phyloP scores from a whole-genome alignment of 1,140 invertebrate species.

The Portunus trituberculatus region DNA sequence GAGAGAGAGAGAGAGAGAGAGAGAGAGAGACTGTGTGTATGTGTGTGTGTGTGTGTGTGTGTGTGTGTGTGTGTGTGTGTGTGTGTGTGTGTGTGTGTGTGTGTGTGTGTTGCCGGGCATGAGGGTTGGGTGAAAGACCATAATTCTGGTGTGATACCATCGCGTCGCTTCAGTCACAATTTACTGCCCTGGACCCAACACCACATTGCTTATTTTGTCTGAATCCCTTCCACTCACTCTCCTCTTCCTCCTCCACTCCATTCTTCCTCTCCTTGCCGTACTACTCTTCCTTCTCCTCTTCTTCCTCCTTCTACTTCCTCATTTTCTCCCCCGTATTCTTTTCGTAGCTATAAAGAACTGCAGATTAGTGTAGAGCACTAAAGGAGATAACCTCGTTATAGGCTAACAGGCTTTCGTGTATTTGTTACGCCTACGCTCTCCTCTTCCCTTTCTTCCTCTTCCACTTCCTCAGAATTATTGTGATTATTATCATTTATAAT shows the following conservation, averaged over 20 bases:
- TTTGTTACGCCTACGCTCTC: not conserved
- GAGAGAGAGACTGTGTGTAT: not conserved
- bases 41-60: conserved; percentile 11
- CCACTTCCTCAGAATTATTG: not conserved
- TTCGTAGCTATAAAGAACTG: not conserved
- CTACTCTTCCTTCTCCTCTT: not conserved
- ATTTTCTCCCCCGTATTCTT: not conserved
- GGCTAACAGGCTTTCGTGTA: not conserved
- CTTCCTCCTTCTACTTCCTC: not conserved
- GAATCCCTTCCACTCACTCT: conserved; percentile 1
- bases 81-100: conserved; percentile 42
- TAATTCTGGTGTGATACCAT: not conserved
- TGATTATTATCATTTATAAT: too few relatives aligned
- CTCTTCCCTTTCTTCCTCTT: not conserved
- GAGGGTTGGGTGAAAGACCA: not conserved
- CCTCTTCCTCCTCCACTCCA: not conserved
- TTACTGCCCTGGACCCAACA: conserved; percentile 9
- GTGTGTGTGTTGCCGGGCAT: not conserved
- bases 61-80: not conserved
- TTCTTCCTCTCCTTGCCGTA: not conserved
- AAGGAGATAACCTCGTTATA: not conserved
- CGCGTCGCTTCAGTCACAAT: conserved; percentile 7
- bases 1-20: too few relatives aligned
- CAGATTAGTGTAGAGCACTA: not conserved
- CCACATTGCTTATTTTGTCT: not conserved